Evolutionary conservation across 2,888 invertebrate species (phyloP).

Genomic region (Phalera bucephala): DNA sequence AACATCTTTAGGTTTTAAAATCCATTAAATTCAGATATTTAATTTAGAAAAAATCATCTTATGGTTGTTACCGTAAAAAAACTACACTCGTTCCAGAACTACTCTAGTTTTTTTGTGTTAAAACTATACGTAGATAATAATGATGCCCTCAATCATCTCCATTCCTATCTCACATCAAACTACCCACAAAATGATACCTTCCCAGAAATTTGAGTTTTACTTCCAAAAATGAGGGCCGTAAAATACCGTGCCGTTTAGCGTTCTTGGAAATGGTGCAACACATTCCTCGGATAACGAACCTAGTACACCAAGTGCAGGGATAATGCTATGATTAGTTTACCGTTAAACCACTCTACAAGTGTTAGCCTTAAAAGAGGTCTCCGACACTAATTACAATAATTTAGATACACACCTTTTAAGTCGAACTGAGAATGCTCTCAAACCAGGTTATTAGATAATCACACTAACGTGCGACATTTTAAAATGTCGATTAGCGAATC

Average conservation of each 20-base stretch:
- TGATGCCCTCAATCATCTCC: too few relatives aligned
- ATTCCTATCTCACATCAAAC: too few relatives aligned
- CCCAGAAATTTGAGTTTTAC: too few relatives aligned
- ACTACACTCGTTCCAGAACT: too few relatives aligned
- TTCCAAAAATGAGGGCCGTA: too few relatives aligned
- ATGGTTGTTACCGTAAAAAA: too few relatives aligned
- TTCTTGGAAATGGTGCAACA: conserved; percentile 56
- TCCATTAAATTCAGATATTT: too few relatives aligned
- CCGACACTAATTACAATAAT: conserved; percentile 42
- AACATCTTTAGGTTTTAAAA: too few relatives aligned
- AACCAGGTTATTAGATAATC: conserved; percentile 42
- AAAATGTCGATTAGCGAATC: conserved; percentile 2
- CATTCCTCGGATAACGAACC: conserved; percentile 54
- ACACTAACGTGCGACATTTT: conserved; percentile 30
- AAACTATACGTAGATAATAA: too few relatives aligned
- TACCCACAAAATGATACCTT: too few relatives aligned
- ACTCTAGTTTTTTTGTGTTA: too few relatives aligned
- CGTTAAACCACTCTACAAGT: conserved; percentile 42
- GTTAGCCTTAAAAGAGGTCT: conserved; percentile 31
- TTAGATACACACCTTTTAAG: conserved; percentile 44
- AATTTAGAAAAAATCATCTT: too few relatives aligned
- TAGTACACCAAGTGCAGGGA: conserved; percentile 41
- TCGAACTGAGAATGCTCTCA: conserved; percentile 26
- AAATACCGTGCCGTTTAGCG: not conserved
- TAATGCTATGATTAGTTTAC: conserved; percentile 59